phyloP scores from a whole-genome alignment of 1,140 invertebrate genomes.

The Trichogramma pretiosum region DNA sequence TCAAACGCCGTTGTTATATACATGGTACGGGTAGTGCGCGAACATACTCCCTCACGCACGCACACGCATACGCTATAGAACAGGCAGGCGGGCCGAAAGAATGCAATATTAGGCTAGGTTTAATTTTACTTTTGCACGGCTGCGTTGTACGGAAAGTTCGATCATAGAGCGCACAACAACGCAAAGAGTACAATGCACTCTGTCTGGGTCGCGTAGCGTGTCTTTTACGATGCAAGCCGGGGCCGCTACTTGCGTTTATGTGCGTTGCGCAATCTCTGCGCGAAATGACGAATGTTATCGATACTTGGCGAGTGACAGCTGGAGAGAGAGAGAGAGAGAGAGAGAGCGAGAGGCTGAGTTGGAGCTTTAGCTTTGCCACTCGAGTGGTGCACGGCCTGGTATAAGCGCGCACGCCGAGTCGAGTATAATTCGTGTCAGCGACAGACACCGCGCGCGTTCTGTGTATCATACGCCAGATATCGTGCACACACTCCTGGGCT shows the following conservation, averaged over 20 bases:
- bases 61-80: not conserved
- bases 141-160: no score
- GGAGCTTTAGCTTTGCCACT: no score
- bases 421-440: slow-evolving; percentile 17
- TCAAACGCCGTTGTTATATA: slow-evolving; percentile 25
- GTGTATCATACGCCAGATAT: no score
- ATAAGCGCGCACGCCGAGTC: slow-evolving; percentile 4
- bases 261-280: slow-evolving; percentile 1
- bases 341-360: no score
- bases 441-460: slow-evolving; percentile 13
- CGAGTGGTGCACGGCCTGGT: slow-evolving; percentile 1
- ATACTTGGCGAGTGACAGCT: slow-evolving; percentile 23
- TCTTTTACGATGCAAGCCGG: no score
- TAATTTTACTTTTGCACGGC: no score
- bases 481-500: no score
- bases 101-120: not conserved
- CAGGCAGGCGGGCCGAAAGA: not conserved
- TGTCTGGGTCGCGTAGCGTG: no score
- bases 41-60: not conserved
- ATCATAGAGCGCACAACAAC: no score
- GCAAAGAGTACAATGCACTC: no score
- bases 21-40: not conserved
- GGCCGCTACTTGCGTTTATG: no score
- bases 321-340: no score
- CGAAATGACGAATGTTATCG: slow-evolving; percentile 24